A percentile compares a stretch with the other conserved stretches of the same genome.
Conservation (phyloP, 2,797 vertebrate genomes). For the Podargus strigoides region DNA sequence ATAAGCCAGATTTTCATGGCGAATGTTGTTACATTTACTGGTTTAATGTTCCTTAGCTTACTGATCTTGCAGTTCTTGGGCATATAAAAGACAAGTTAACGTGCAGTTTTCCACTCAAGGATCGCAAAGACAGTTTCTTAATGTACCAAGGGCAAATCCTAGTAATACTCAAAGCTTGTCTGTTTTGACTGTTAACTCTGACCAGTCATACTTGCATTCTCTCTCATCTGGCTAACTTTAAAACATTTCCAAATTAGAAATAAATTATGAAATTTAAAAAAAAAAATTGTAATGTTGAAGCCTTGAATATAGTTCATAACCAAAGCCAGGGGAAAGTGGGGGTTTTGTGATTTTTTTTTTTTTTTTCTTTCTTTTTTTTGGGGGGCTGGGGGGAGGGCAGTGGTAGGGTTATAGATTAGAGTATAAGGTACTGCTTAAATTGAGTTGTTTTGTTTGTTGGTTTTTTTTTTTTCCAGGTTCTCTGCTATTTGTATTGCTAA, state of each 20-base stretch:
- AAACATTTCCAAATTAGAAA: conserved; percentile 51
- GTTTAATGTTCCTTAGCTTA: not conserved
- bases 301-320: conserved; percentile 65
- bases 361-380: fast-evolving
- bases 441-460: not conserved
- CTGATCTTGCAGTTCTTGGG: not conserved
- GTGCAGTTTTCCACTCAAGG: not conserved
- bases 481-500: conserved; percentile 67
- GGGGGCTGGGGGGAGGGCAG: no score
- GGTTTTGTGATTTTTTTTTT: not conserved
- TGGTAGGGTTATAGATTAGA: not conserved
- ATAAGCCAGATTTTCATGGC: not conserved
- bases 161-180: conserved; percentile 5
- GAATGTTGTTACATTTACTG: not conserved
- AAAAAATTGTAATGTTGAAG: conserved; percentile 29
- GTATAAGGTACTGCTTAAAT: conserved; percentile 55
- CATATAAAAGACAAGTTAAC: not conserved
- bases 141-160: conserved; percentile 13
- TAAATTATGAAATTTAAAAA: not conserved
- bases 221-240: conserved; percentile 1
- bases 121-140: conserved; percentile 8
- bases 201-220: conserved; percentile 3
- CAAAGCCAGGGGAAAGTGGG: conserved; percentile 67
- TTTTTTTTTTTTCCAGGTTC: conserved; percentile 28
- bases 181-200: conserved; percentile 25